phyloP scores from a whole-genome alignment of 53 echinoderm and acorn worm genomes.

The Glandiceps talaboti region DNA sequence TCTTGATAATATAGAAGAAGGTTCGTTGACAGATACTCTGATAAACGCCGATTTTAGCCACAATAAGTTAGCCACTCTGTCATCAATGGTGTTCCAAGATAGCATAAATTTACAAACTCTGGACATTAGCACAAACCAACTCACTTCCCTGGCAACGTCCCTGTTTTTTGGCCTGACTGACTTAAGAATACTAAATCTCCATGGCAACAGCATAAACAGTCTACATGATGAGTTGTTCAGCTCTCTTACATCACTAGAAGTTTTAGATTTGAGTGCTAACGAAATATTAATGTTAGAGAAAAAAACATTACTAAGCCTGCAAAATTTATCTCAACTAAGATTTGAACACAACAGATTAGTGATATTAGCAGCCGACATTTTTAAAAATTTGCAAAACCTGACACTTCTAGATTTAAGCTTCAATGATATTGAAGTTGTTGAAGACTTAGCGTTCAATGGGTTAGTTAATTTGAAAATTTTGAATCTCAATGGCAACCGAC shows the following conservation, averaged over 20 bases:
- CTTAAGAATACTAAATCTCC: background rate
- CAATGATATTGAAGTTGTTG: background rate
- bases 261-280: constrained; percentile 3
- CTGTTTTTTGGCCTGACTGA: background rate
- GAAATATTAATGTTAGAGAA: background rate
- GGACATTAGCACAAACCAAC: background rate
- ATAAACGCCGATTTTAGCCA: background rate
- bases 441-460: background rate
- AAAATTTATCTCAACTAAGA: background rate
- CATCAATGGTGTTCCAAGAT: background rate
- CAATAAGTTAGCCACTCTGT: background rate
- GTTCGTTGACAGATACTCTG: background rate
- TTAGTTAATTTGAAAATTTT: background rate
- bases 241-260: background rate
- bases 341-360: background rate
- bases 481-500: background rate
- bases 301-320: background rate
- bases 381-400: background rate
- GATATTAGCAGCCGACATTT: background rate
- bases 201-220: background rate
- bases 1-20: background rate
- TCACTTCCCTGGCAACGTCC: background rate
- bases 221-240: background rate
- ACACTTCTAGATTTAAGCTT: background rate
- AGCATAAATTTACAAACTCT: background rate